Evolutionary conservation across 2,888 invertebrate genomes (phyloP).

Genomic region (Nysson spinosus): DNA sequence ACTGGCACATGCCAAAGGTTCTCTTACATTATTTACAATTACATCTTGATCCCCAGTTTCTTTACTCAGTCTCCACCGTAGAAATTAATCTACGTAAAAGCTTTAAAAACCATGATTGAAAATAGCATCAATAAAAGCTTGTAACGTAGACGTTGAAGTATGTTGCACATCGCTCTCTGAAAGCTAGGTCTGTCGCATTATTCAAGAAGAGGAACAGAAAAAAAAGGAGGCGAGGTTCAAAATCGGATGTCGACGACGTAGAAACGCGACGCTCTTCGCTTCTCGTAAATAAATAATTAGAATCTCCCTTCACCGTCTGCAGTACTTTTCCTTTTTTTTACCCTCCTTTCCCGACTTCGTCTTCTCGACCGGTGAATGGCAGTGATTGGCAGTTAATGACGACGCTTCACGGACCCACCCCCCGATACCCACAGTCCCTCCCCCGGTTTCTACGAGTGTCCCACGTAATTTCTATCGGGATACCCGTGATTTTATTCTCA

Average conservation of each 20-base stretch:
- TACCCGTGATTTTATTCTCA: conserved; percentile 53
- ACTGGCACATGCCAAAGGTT: no score
- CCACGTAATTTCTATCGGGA: conserved; percentile 55
- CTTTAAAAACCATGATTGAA: no score
- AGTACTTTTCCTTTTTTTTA: conserved; percentile 30
- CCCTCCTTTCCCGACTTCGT: conserved; percentile 33
- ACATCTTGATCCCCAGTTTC: no score
- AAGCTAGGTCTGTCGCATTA: no score
- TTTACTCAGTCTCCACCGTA: no score
- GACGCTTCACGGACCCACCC: conserved; percentile 63
- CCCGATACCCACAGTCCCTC: conserved; percentile 51
- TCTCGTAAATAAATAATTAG: conserved; percentile 62
- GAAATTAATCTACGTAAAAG: no score
- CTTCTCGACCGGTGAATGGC: conserved; percentile 63
- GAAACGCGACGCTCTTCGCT: conserved; percentile 19
- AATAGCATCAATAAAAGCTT: no score
- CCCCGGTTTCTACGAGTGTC: conserved; percentile 49
- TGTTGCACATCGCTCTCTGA: not conserved
- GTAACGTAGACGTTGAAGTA: no score
- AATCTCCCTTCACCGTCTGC: conserved; percentile 52
- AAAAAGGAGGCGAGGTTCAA: conserved; percentile 11
- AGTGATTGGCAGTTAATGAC: conserved; percentile 73
- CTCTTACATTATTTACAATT: no score
- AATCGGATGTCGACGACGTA: conserved; percentile 26
- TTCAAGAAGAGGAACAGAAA: not conserved